These are phyloP conservation scores for Lycaena phlaeas DNA, from an alignment of 2,888 invertebrate species.

Conservation along the genomic window DNA sequence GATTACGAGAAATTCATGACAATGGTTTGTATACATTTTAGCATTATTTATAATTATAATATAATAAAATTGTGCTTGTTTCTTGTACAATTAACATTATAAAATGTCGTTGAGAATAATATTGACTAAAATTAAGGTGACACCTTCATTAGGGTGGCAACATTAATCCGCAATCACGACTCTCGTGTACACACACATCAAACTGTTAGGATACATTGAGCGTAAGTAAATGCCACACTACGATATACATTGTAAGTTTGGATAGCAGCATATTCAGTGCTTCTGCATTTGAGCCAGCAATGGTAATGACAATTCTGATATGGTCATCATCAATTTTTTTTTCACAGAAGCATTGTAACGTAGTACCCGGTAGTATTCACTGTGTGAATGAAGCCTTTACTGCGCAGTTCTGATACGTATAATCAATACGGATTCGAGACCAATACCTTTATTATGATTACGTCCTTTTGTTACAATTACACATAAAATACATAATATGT, in stretches of 20 bases:
- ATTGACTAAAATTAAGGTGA: too few relatives aligned
- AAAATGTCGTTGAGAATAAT: too few relatives aligned
- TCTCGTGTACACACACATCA: too few relatives aligned
- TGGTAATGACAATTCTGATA: background rate
- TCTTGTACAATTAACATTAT: too few relatives aligned
- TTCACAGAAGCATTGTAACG: background rate
- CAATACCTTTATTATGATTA: background rate
- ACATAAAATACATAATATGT: too few relatives aligned
- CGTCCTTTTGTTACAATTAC: background rate
- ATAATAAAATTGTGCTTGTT: too few relatives aligned
- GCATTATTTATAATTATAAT: too few relatives aligned
- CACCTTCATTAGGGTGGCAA: background rate
- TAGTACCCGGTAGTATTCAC: constrained; percentile 1
- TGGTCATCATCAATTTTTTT: background rate
- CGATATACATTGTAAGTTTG: background rate
- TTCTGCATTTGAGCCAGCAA: background rate
- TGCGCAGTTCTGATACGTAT: constrained; percentile 15
- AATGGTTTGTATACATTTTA: too few relatives aligned
- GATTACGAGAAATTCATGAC: too few relatives aligned
- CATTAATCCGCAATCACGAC: background rate
- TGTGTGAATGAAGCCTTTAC: constrained; percentile 14
- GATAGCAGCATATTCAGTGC: background rate
- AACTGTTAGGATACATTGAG: too few relatives aligned
- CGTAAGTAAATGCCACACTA: background rate
- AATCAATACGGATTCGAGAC: constrained; percentile 16